Evolutionary conservation across 2,797 vertebrate genomes (phyloP).

Genomic region (Margarornis squamiger): DNA sequence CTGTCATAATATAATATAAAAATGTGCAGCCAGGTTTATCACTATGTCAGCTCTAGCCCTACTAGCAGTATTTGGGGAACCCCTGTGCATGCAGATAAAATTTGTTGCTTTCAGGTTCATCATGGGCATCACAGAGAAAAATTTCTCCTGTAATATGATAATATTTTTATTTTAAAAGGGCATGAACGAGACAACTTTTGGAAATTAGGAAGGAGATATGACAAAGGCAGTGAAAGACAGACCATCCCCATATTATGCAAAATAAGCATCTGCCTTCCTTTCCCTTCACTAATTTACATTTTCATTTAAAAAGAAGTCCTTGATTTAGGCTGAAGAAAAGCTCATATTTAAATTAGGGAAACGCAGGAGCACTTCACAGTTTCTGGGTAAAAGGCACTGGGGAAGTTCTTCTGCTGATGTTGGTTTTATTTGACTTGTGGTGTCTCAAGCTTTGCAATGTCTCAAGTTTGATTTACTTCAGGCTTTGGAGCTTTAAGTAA

Average conservation of each 20-base stretch:
- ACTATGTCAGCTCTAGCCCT: background rate
- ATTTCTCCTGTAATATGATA: background rate
- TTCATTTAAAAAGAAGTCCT: background rate
- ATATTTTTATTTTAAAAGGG: background rate
- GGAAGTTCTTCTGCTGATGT: background rate
- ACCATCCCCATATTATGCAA: background rate
- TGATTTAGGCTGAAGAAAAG: background rate
- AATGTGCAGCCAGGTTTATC: background rate
- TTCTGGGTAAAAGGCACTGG: background rate
- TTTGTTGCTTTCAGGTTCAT: background rate
- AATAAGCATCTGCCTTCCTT: background rate
- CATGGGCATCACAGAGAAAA: background rate
- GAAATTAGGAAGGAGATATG: background rate
- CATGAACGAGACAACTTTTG: background rate
- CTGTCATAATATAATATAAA: background rate
- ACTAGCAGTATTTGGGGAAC: background rate
- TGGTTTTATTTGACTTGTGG: background rate
- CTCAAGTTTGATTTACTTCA: background rate
- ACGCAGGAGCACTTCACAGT: background rate
- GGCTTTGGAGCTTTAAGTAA: background rate
- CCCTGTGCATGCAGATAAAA: background rate
- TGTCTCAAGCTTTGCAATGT: background rate
- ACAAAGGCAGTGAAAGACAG: background rate
- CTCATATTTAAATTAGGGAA: background rate
- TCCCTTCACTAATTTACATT: background rate